A percentile compares a stretch with the other conserved stretches of the same genome.
Evolutionary conservation across 1,140 invertebrate genomes (phyloP).

Genomic region (Trinorchestia longiramus): DNA sequence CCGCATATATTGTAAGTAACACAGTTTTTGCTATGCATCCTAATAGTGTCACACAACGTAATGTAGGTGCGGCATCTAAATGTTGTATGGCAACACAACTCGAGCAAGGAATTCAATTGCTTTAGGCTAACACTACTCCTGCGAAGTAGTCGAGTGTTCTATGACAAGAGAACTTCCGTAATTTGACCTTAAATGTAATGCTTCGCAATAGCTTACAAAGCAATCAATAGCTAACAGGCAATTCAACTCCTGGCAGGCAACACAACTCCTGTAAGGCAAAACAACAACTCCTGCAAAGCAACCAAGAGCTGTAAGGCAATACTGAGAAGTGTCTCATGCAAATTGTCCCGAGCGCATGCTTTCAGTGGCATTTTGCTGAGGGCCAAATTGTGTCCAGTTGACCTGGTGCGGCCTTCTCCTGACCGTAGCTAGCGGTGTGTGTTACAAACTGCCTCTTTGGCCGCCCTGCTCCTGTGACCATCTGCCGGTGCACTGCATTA

Average conservation of each 20-base stretch:
- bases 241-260: background rate
- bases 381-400: conserved; percentile 50
- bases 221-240: background rate
- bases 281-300: background rate
- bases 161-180: background rate
- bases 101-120: no score
- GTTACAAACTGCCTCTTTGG: conserved; percentile 49
- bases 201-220: background rate
- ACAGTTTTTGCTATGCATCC: background rate
- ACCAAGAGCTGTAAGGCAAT: conserved; percentile 19
- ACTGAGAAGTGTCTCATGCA: conserved; percentile 44
- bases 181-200: background rate
- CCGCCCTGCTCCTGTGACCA: conserved; percentile 2
- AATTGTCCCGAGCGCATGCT: conserved; percentile 26
- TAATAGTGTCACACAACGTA: background rate
- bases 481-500: conserved; percentile 14
- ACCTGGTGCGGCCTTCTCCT: background rate
- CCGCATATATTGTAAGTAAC: background rate
- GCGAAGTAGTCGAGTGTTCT: background rate
- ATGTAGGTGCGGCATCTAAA: no score
- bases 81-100: no score
- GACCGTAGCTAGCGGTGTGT: conserved; percentile 38
- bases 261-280: background rate
- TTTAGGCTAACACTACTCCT: background rate
- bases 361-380: conserved; percentile 39